Percentiles rank a stretch among this genome's conserved stretches.
phyloP scores from a whole-genome alignment of 1,140 invertebrate genomes.

The Drosophila sucinea region DNA sequence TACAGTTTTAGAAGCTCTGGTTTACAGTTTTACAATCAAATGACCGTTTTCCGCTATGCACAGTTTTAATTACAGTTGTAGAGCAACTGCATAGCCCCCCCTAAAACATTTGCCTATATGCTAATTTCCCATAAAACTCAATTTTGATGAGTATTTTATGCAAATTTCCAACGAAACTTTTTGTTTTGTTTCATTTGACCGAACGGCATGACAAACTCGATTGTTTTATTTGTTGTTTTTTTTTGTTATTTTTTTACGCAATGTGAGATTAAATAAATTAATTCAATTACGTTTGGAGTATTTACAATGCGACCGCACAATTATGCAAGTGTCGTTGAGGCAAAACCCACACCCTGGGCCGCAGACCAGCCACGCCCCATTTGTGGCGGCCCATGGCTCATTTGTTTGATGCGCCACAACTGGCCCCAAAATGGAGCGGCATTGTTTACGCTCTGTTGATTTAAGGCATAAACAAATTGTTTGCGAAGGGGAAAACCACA shows the following conservation, averaged over 20 bases:
- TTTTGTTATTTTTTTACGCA: constrained; percentile 45
- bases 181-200: constrained; percentile 46
- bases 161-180: constrained; percentile 51
- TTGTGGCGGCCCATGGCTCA: constrained; percentile 58
- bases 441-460: constrained; percentile 64
- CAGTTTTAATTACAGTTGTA: constrained; percentile 34
- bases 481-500: constrained; percentile 44
- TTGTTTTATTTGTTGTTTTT: constrained; percentile 20
- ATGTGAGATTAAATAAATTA: constrained; percentile 65
- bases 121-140: constrained; percentile 50
- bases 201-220: constrained; percentile 37
- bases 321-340: constrained; percentile 71
- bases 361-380: constrained; percentile 18
- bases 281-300: constrained; percentile 76
- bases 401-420: constrained; percentile 45
- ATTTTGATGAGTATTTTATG: constrained; percentile 68
- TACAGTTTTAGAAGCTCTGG: neutral
- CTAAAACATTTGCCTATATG: constrained; percentile 22
- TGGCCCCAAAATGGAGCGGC: constrained; percentile 53
- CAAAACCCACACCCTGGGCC: constrained; percentile 24
- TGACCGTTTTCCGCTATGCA: constrained; percentile 8
- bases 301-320: constrained; percentile 68
- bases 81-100: neutral
- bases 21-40: too few relatives aligned
- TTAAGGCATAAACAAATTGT: constrained; percentile 59